Evolutionary conservation across 2,888 invertebrate genomes (phyloP), one percentile per base, ranked within the genome.

Genomic region (Autographa pulchrina): DNA sequence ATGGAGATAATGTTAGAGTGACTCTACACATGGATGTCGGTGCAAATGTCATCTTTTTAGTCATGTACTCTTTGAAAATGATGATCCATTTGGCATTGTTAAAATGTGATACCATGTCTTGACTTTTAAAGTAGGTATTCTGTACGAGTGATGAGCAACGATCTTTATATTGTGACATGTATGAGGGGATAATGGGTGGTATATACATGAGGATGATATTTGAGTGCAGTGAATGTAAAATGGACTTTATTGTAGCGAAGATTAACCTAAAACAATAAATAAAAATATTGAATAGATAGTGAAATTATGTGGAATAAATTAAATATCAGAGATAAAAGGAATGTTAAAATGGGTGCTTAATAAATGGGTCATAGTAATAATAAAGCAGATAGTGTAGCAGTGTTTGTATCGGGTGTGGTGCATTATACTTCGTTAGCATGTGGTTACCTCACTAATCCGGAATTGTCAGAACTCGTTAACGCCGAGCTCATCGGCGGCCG

Each of bases 201-300:
- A 92, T 88, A 82, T 92, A 91, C 74, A 92, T 82, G 60, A 92
- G 77, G 77, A 90, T 88, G 74, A 94, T 86, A 56, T 89, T 92
- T 84, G 94, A 86, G 78, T 92, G 90, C 82, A 93, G 83, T 83
- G 88, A 86, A 74, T 87, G 85, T 78, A 94, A 83, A 76, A 93
- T 83, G 76, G 89, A 89, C 84, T 92, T 92, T 85, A 96, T 86
- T 87, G 95, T 91, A 85, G 94, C 92, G 93, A 88, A 89, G 94
- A 94, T 92, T 87, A 95, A 96, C 95, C 96, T 96, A 95, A 93
- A 96, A 96, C 95, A 95, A 94, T 89, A 91, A 91, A 92, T 89
- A 89, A 84, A 82, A 77, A 78, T 75, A 76, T 78, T 80, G 77
- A 68, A 78, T 72, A 78, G 72, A 74, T 65, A 61, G 65, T 68